Base-by-base conservation (phyloP, 2,797 vertebrate species). In the Mormyrus hasselquistii region DNA sequence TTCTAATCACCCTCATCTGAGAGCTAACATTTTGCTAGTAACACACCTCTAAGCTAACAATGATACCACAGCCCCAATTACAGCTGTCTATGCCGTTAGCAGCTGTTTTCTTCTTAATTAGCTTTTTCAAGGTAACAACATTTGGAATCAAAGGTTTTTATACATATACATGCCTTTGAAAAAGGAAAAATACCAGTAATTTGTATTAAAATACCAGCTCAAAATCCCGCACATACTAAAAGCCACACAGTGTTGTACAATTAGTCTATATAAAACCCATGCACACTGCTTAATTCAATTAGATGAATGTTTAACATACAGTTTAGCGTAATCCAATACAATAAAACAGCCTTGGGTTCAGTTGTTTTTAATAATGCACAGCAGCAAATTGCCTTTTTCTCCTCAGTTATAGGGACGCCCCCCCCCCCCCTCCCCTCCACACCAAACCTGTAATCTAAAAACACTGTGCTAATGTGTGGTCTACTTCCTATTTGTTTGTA, bases 381-480 rank as follows among this genome's bases (percentile, higher is more conserved):
- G 52, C 88, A 84, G 38, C 38, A 62, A 55, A 57, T 14, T 12
- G n/a, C 34, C 1, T 88, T 79, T 88, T 62, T 82, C 52, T 88
- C 29, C 79, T 83, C 44, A 41, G 55, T 89, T 73, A 85, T 41
- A 85, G 55, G 76, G 88, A 53, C 6, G 29, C 25, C 47, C 22
- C 29, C 14, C 47, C 22, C 29, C 14, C 22, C 47, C 2, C 14
- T 5, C 69, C 4, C 29, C 69, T 47, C 22, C 19, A 57, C 86
- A 14, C 47, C 14, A 47, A 69, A 55, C 69, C 50, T 88, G 49
- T 88, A 84, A 85, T 65, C 53, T 62, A 65, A 84, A 89, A 85
- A 25, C 79, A 50, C 25, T 62, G n/a, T 85, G 65, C 73, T 89
- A 49, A 85, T 89, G 79, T 89, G 76, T 84, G 88, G 88, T 89